Base-by-base conservation (phyloP, 2,797 vertebrate species). In the Eremophila alpestris region DNA sequence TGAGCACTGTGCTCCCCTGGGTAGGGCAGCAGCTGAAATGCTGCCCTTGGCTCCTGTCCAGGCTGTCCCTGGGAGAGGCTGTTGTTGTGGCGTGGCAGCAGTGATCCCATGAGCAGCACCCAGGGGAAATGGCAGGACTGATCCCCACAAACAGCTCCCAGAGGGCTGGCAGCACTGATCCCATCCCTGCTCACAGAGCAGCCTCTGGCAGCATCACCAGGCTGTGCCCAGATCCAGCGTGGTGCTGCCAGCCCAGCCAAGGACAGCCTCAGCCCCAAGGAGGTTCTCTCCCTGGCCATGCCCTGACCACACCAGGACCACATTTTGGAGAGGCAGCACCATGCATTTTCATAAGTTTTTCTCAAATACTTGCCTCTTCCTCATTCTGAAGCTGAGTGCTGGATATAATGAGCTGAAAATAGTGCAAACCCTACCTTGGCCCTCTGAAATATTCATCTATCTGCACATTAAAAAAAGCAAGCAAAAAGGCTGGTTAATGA, bases 31-130 rank as follows among this genome's bases (percentile, higher is more conserved):
- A 51, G 27, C 23, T 30, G 43, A 65, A 62, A 43, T 1, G 3
- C 16, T 4, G 3, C 20, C 45, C 0, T 0, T 10, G 26, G 48
- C 34, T 82, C 7, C 38, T 43, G 41, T 13, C 62, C 30, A 11
- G 52, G 41, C 27, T 69, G 41, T 27, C 30, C 49, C 30, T 21
- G 65, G 45, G 51, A 64, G 45, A 48, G 45, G 34, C 55, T 29
- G 43, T 32, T 11, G 2, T 2, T 4, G 15, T 2, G 34, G 48
- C 1, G 5, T 2, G 2, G 36, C 30, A 8, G 26, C 58, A 60
- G 11, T 27, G 36, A n/a, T 11, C 40, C 12, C 17, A 55, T 0
- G 9, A 30, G 13, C 58, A 60, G 58, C 16, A 38, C 11, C 11
- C 9, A 38, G 5, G 10, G 38, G 38, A 38, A 11, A 9, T 2